Evolutionary conservation across 2,888 invertebrate genomes (phyloP), one percentile per base, ranked within the genome.

Genomic region (Diplolepis rosae): DNA sequence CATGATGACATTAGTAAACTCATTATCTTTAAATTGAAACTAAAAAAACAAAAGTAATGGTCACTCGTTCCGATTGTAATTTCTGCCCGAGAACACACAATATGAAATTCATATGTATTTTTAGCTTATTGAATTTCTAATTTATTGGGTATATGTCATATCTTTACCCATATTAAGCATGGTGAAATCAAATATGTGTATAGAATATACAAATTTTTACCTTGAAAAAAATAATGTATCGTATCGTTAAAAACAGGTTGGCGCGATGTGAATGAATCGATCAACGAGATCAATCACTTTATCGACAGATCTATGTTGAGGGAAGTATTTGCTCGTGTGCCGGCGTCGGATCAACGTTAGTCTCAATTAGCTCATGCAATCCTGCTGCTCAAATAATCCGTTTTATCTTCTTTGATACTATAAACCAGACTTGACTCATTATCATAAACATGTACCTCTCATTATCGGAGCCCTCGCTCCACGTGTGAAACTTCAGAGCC

Each of bases 371-470:
- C 22, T 24, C 7, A 7, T 24, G 39, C 27, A 22, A 61, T 61
- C 61, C 24, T 24, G 32, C 39, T 13, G 61, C 13, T 61, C 24
- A 24, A 61, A n/a, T 39, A 39, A 61, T 39, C 39, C 61, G 24
- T 61, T 61, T 61, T 39, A 61, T 39, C 61, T 61, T 61, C 61
- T 61, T 61, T 9, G 35, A 61, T 13, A 5, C 35, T 61, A 61
- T 39, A 27, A 27, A 39, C 39, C 52, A 45, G 56, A 61, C 54
- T 56, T 11, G 52, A 39, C 73, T 78, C 73, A 78, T 78, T 79
- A 79, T 75, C 79, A 74, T 79, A 76, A 76, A 79, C 75, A 75
- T 71, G 71, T 68, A 72, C 75, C 65, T 73, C 75, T 72, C n/a
- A n/a, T n/a, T 74, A 72, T 76, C 74, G 67, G 69, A 68, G 70